Conservation (phyloP, 1,140 invertebrate genomes). For the Pollicipes pollicipes region DNA sequence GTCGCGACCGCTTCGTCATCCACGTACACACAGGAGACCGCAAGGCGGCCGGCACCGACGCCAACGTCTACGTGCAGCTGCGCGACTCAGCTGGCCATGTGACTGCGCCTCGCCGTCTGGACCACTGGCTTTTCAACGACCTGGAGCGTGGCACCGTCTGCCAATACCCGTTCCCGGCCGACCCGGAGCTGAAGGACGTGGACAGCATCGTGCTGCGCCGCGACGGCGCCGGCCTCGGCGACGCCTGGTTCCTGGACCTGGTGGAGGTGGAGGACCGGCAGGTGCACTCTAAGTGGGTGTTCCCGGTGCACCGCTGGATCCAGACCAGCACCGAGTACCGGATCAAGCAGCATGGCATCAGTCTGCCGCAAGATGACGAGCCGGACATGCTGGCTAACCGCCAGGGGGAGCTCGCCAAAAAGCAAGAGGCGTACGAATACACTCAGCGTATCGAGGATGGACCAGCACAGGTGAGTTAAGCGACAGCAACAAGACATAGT, state of each 20-base stretch:
- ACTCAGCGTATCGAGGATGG: conserved; percentile 19
- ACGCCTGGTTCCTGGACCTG: conserved; percentile 20
- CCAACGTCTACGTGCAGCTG: conserved; percentile 25
- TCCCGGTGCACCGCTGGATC: conserved; percentile 31
- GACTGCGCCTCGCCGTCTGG: conserved; percentile 23
- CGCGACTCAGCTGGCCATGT: conserved; percentile 23
- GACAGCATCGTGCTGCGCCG: conserved; percentile 10
- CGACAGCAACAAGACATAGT: too few relatives aligned
- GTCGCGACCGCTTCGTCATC: conserved; percentile 16
- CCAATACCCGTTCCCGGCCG: conserved; percentile 21
- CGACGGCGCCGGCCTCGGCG: conserved; percentile 18
- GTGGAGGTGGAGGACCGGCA: conserved; percentile 18
- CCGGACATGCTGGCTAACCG: conserved; percentile 25
- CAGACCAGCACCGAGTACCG: conserved; percentile 26
- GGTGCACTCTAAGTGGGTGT: conserved; percentile 19
- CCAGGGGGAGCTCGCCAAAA: conserved; percentile 26
- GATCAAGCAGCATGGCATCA: conserved; percentile 27
- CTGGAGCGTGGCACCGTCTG: conserved; percentile 27
- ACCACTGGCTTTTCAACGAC: conserved; percentile 26
- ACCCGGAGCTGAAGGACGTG: conserved; percentile 13
- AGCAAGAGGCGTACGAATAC: conserved; percentile 25
- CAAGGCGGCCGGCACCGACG: conserved; percentile 27
- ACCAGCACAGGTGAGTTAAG: conserved; percentile 27
- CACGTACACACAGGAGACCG: conserved; percentile 29
- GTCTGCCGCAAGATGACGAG: conserved; percentile 29